Percentiles rank a stretch among this genome's conserved stretches.
Conservation (phyloP, 2,888 invertebrate genomes). For the Polymixis flavicincta region DNA sequence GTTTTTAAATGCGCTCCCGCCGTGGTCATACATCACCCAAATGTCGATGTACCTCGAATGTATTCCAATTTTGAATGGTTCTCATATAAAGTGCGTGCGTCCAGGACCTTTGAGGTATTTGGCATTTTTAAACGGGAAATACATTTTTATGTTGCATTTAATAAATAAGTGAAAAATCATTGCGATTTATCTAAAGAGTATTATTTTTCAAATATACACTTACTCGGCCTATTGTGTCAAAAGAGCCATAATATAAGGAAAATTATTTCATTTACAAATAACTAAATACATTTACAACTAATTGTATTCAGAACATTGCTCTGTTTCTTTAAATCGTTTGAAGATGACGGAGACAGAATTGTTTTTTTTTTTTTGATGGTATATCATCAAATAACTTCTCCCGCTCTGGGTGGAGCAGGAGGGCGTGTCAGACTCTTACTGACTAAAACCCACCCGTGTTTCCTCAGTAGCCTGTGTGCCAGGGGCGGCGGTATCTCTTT, state of each 20-base stretch:
- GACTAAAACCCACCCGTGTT: too few relatives aligned
- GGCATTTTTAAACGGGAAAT: not conserved
- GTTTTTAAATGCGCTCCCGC: slow-evolving; percentile 81
- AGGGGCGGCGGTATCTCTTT: too few relatives aligned
- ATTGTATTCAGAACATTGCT: not conserved
- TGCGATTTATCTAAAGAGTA: not conserved
- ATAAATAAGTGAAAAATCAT: not conserved
- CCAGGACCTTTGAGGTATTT: not conserved
- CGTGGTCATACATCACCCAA: slow-evolving; percentile 76
- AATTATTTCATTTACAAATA: not conserved
- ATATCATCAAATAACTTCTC: too few relatives aligned
- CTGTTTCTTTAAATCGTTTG: not conserved
- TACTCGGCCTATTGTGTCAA: not conserved
- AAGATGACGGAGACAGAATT: not conserved
- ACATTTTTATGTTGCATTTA: not conserved
- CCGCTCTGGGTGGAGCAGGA: too few relatives aligned
- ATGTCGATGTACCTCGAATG: slow-evolving; percentile 68
- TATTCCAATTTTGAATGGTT: slow-evolving; percentile 46
- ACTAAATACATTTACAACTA: not conserved
- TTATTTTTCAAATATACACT: not conserved
- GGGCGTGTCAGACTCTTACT: too few relatives aligned
- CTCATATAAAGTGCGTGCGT: slow-evolving; percentile 18
- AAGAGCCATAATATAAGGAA: too few relatives aligned
- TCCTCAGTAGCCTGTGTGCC: too few relatives aligned
- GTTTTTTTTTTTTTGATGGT: too few relatives aligned